Evolutionary conservation across 2,113 vertebrate genomes (phyloP).

Genomic region (Rhynchopsitta pachyrhyncha): DNA sequence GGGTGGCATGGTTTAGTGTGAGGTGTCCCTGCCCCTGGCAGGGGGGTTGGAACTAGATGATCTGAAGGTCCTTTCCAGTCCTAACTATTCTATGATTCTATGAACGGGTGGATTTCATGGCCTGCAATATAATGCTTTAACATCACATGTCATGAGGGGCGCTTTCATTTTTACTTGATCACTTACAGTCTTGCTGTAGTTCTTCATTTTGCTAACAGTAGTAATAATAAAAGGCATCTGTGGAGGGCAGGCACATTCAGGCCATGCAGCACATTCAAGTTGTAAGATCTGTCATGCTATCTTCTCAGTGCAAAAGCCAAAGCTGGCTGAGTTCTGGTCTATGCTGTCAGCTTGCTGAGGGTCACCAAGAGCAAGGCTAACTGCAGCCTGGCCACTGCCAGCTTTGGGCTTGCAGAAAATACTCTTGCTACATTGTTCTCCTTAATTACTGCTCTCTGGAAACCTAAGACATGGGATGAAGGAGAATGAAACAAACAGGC

Average conservation of each 20-base stretch:
- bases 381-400: background rate
- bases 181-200: background rate
- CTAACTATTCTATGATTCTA: background rate
- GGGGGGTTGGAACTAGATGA: too few relatives aligned
- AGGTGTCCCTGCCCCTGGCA: too few relatives aligned
- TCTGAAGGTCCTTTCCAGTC: too few relatives aligned
- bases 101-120: background rate
- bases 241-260: background rate
- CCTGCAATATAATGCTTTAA: background rate
- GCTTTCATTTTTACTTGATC: background rate
- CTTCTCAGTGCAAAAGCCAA: background rate
- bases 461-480: background rate
- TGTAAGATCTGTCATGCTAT: background rate
- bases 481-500: conserved; percentile 35
- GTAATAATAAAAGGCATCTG: background rate
- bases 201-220: background rate
- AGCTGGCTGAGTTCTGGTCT: background rate
- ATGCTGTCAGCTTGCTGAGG: background rate
- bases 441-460: conserved; percentile 24
- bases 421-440: background rate
- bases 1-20: too few relatives aligned
- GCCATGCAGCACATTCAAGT: background rate
- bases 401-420: background rate
- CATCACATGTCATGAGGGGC: background rate
- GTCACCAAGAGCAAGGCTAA: background rate